A percentile compares a stretch with the other conserved stretches of the same genome.
These are phyloP conservation scores for Mus spretus DNA, from an alignment of 2,797 vertebrate genomes.

Conservation along the genomic window DNA sequence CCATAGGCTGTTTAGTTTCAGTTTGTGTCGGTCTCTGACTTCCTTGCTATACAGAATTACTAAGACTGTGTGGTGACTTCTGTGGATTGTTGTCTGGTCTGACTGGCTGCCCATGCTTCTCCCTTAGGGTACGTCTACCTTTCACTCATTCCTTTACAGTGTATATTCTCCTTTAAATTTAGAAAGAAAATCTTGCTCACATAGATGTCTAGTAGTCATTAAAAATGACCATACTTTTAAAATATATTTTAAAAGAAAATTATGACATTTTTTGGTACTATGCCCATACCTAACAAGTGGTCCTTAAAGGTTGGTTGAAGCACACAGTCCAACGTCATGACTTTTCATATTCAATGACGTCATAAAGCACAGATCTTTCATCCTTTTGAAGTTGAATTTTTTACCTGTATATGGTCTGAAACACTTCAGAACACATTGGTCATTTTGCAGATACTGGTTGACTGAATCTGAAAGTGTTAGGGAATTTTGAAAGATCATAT, in stretches of 20 bases:
- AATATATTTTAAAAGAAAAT: neutral
- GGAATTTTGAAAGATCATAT: neutral
- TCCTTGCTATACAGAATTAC: slow-evolving; percentile 28
- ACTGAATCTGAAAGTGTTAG: slow-evolving; percentile 17
- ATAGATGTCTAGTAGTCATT: neutral
- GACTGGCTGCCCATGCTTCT: neutral
- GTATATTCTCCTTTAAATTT: neutral
- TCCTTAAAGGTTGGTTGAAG: neutral
- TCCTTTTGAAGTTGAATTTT: neutral
- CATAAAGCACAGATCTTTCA: neutral
- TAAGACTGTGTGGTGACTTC: neutral
- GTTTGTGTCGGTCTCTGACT: neutral
- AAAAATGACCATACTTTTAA: slow-evolving; percentile 7
- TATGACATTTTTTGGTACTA: slow-evolving; percentile 14
- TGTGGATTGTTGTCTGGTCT: neutral
- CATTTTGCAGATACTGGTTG: slow-evolving; percentile 25
- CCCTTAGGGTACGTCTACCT: neutral
- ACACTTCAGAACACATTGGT: neutral
- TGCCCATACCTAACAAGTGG: neutral
- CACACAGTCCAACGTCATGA: neutral
- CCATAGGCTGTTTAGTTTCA: neutral
- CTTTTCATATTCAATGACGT: neutral
- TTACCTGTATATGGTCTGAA: neutral
- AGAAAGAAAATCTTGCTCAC: neutral
- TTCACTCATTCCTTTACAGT: neutral